These are phyloP conservation scores for Pantherophis alleghaniensis DNA, from an alignment of 2,797 vertebrate species.

Conservation along the genomic window DNA sequence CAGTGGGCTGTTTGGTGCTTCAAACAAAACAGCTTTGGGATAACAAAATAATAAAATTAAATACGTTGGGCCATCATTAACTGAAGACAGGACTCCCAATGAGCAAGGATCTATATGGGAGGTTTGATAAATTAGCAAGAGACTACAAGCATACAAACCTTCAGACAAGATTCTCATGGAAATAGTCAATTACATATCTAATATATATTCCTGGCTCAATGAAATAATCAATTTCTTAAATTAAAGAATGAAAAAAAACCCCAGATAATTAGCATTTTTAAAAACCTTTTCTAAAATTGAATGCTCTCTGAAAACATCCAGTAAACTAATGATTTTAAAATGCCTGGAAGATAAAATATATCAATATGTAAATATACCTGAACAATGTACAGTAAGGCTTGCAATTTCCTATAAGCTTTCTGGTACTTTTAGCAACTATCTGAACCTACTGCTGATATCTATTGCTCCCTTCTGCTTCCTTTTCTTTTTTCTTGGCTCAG, in stretches of 20 bases:
- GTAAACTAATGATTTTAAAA: neutral
- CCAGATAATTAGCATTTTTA: neutral
- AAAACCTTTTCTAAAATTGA: neutral
- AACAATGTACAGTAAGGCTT: neutral
- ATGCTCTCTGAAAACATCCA: neutral
- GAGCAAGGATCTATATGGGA: neutral
- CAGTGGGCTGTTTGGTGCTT: neutral
- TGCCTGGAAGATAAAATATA: neutral
- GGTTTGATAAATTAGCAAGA: neutral
- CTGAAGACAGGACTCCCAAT: neutral
- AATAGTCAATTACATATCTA: neutral
- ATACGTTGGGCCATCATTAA: neutral
- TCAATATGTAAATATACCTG: neutral
- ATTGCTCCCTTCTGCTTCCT: neutral
- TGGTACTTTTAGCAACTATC: neutral
- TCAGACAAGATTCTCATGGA: neutral
- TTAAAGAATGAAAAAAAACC: slow-evolving; percentile 4
- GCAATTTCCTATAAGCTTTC: neutral
- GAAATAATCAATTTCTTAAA: neutral
- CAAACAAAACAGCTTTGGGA: neutral
- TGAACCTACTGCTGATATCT: neutral
- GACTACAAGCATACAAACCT: slow-evolving; percentile 31
- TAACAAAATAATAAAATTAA: slow-evolving; percentile 11
- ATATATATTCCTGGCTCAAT: neutral
- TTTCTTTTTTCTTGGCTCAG: neutral